phyloP scores from a whole-genome alignment of 2,113 vertebrate genomes.

The Nyctereutes procyonoides region DNA sequence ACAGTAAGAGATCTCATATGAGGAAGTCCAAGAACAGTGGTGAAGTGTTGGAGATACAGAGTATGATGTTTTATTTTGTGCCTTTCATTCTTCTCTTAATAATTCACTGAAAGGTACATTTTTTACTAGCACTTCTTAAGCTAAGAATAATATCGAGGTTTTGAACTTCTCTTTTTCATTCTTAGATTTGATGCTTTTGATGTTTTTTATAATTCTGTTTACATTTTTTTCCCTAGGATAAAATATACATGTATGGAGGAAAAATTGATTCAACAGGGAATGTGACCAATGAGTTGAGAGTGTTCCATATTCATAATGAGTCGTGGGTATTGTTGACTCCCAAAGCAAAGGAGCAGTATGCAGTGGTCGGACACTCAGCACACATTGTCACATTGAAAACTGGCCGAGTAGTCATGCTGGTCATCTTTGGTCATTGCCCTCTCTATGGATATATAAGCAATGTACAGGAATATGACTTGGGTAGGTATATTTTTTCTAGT shows the following conservation, averaged over 20 bases:
- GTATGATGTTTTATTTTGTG: slow-evolving; percentile 31
- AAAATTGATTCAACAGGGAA: slow-evolving; percentile 97
- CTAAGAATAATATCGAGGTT: slow-evolving; percentile 48
- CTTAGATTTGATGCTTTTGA: background rate
- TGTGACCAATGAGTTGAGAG: slow-evolving; percentile 95
- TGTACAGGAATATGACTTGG: slow-evolving; percentile 95
- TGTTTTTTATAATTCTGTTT: slow-evolving; percentile 26
- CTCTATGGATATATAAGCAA: slow-evolving; percentile 97
- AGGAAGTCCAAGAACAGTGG: slow-evolving; percentile 41
- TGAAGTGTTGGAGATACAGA: background rate
- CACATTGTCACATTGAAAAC: slow-evolving; percentile 89
- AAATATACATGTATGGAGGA: slow-evolving; percentile 98
- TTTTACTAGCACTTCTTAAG: slow-evolving; percentile 9
- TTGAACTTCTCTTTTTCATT: slow-evolving; percentile 48
- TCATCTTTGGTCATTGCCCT: slow-evolving; percentile 97
- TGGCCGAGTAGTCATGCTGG: slow-evolving; percentile 91
- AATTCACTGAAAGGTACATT: too few species aligned
- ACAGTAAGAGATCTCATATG: background rate
- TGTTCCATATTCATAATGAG: slow-evolving; percentile 93
- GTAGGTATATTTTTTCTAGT: slow-evolving; percentile 86
- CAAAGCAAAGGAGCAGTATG: slow-evolving; percentile 93
- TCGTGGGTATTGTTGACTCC: slow-evolving; percentile 90
- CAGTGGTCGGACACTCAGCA: slow-evolving; percentile 97
- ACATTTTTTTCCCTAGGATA: slow-evolving; percentile 87
- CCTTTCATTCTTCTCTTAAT: too few species aligned